Evolutionary conservation across 1,140 invertebrate genomes (phyloP), one percentile per base, ranked within the genome.

Genomic region (Lethocerus indicus): DNA sequence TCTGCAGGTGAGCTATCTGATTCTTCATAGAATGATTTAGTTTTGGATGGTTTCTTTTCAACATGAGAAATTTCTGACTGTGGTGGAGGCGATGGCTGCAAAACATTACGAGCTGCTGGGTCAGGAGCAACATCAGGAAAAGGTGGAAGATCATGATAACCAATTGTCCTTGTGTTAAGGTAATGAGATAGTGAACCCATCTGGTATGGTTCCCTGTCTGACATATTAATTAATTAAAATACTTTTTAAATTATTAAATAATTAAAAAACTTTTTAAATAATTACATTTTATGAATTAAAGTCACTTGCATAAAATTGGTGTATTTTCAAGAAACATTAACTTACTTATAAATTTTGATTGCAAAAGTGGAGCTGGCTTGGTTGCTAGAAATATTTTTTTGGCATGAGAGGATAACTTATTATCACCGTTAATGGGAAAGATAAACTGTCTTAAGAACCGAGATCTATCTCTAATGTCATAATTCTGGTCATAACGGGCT

Each of bases 401-500:
- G 0, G 85, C 83, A 64, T 84, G 73, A 50, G 78, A 71, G 0
- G 75, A 63, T 3, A 95, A 63, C 47, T 74, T 68, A 21, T 63
- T 67, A 58, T 58, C 69, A 61, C 55, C 59, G 51, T 70, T 70
- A 43, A 71, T 63, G 12, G 79, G 75, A 58, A 85, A 78, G 3
- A 93, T 75, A 56, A 96, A 83, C 26, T 81, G 79, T 21, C 79
- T 74, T 16, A 97, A 67, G 58, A 96, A 83, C 20, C 94, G 68
- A 2, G 88, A 87, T 1, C 93, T 71, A 69, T 99, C 96, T 32
- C 96, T 70, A 35, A 98, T 93, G 67, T 98, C 95, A 62, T 99
- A 98, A 65, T 92, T 96, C 45, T 84, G 79, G 71, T 99, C 96
- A 64, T 98, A 99, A 58, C 93, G 88, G 0, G 96, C 94, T 58